Conservation (phyloP, 2,113 vertebrate genomes). For the Acanthisitta chloris region DNA sequence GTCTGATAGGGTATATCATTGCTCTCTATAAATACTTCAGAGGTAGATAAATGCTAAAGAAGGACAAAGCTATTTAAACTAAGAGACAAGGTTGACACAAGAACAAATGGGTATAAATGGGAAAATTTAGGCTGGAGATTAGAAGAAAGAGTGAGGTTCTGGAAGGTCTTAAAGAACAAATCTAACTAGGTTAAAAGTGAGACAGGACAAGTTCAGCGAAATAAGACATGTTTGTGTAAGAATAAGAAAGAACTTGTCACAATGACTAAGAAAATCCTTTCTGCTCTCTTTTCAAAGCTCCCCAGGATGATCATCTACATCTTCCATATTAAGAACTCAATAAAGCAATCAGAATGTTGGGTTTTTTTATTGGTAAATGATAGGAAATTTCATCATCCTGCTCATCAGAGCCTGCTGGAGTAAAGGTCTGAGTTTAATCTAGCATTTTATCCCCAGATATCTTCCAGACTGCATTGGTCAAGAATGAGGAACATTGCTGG, state of each 20-base stretch:
- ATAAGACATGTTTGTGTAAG: not conserved
- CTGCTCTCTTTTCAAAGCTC: not conserved
- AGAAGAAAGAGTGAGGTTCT: conserved; percentile 5
- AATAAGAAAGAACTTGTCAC: not conserved
- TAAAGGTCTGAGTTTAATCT: not conserved
- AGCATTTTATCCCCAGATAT: not conserved
- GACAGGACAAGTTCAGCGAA: not conserved
- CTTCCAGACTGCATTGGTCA: not conserved
- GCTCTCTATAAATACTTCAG: conserved; percentile 62
- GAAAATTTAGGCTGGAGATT: not conserved
- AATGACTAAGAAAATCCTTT: not conserved
- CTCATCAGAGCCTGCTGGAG: not conserved
- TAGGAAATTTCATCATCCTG: not conserved
- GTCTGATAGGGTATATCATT: conserved; percentile 46
- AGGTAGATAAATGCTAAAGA: conserved; percentile 44
- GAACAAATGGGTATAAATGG: conserved; percentile 43
- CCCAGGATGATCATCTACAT: not conserved
- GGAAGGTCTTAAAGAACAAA: conserved; percentile 1
- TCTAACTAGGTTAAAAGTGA: conserved; percentile 14
- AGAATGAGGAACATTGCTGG: not conserved
- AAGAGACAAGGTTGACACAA: conserved; percentile 55
- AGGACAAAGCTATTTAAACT: conserved; percentile 51
- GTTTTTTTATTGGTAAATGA: not conserved
- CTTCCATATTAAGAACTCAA: not conserved
- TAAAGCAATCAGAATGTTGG: not conserved